Base-by-base conservation (phyloP, 2,113 vertebrate genomes). In the Psittacula cyanocephala region DNA sequence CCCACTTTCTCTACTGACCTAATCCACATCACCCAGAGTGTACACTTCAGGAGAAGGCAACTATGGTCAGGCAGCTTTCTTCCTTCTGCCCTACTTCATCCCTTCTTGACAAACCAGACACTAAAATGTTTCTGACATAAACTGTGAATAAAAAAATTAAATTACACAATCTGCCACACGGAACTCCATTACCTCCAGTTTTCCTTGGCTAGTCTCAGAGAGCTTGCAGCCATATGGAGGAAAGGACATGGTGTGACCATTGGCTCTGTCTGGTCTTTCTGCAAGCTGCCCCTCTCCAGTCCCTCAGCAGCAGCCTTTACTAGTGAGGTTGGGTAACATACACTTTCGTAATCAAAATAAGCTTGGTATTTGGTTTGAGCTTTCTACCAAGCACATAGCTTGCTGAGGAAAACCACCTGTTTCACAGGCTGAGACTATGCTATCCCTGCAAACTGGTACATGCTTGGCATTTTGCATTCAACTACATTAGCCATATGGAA, bases 11-110 rank as follows among this genome's bases (percentile, higher is more conserved):
- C 16, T 35, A 84, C 28, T 70, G 18, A 35, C 13, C 7, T 28
- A 8, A 78, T 43, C 27, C 20, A 11, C 1, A 1, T 49, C 6
- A n/a, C 5, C 7, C 1, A 2, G 39, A 60, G 37, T 8, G 4
- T 33, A 39, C 3, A 7, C 8, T 74, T 67, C 28, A 59, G 27
- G 19, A 65, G 25, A 55, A 81, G 16, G 18, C 19, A 60, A 10
- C 22, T 60, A 4, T n/a, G 44, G 68, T 19, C 15, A 43, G 13
- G 33, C 19, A 67, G 17, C 12, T 67, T 71, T 70, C 13, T 8
- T 63, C 25, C 28, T 75, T 64, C 17, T 74, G 28, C 10, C 24
- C 24, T 60, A n/a, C 8, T 7, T 4, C 16, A 60, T 5, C 13
- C 3, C 14, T 71, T 17, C 39, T 44, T 50, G 52, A 60, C 11